Evolutionary conservation across 2,113 vertebrate species (phyloP).

Genomic region (Bufo bufo): DNA sequence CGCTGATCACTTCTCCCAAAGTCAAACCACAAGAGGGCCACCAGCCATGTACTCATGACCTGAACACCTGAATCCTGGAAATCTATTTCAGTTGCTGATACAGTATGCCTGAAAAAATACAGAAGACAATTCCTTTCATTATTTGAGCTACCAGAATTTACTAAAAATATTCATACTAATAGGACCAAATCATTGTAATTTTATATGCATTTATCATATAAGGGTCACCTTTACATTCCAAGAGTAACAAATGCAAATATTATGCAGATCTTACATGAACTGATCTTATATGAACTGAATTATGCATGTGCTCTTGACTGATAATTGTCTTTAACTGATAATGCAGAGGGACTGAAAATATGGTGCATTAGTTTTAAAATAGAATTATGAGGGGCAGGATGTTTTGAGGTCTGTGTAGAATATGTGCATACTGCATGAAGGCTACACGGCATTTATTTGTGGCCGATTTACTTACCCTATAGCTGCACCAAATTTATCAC

Average conservation of each 20-base stretch:
- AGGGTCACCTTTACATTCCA: slow-evolving; percentile 5
- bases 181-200: neutral
- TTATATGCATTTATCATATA: neutral
- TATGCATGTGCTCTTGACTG: slow-evolving; percentile 13
- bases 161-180: neutral
- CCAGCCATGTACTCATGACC: neutral
- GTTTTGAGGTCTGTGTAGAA: neutral
- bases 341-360: neutral
- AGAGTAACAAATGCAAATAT: slow-evolving; percentile 14
- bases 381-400: neutral
- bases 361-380: neutral
- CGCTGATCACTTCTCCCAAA: no score
- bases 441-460: no score
- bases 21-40: no score
- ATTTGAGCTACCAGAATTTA: neutral
- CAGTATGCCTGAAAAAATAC: neutral
- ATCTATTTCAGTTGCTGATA: neutral
- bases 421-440: neutral
- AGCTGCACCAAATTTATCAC: no score
- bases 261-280: slow-evolving; percentile 22
- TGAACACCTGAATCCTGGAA: no score
- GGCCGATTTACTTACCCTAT: no score
- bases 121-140: neutral
- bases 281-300: slow-evolving; percentile 10
- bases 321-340: slow-evolving; percentile 25